Conservation (phyloP, 2,888 invertebrate species). For the Molanna angustata region DNA sequence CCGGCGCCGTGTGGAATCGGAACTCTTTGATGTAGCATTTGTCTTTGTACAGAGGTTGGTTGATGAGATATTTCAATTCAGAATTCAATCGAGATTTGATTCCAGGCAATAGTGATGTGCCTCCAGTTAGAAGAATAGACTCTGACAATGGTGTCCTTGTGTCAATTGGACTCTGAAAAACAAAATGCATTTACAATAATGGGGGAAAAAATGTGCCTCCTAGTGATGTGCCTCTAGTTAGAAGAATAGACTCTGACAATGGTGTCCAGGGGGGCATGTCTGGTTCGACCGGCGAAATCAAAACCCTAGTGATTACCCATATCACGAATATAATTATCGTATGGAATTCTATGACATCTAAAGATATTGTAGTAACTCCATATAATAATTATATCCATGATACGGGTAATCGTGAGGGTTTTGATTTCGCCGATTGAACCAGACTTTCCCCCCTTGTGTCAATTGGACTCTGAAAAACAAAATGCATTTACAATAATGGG, state of each 20-base stretch:
- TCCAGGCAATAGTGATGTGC: constrained; percentile 80
- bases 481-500: no score
- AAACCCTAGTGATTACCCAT: no score
- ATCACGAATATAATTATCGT: no score
- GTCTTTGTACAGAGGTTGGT: constrained; percentile 59
- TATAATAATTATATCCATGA: no score
- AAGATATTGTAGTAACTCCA: no score
- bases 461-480: constrained; percentile 64
- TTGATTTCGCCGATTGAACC: no score
- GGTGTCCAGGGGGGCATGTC: no score
- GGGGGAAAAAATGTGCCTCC: no score
- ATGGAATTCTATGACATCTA: no score
- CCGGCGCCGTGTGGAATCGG: constrained; percentile 78
- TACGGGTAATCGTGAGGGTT: no score
- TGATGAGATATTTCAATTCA: constrained; percentile 70
- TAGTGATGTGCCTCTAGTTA: constrained; percentile 87
- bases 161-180: constrained; percentile 74
- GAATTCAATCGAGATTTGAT: constrained; percentile 74
- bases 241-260: constrained; percentile 78
- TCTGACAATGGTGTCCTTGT: constrained; percentile 72
- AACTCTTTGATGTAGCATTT: constrained; percentile 63
- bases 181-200: no score
- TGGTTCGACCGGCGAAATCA: no score
- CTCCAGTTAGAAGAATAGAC: constrained; percentile 85
- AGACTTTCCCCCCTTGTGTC: constrained; percentile 83